phyloP scores from a whole-genome alignment of 2,888 invertebrate genomes.

The Electrophaes corylata region DNA sequence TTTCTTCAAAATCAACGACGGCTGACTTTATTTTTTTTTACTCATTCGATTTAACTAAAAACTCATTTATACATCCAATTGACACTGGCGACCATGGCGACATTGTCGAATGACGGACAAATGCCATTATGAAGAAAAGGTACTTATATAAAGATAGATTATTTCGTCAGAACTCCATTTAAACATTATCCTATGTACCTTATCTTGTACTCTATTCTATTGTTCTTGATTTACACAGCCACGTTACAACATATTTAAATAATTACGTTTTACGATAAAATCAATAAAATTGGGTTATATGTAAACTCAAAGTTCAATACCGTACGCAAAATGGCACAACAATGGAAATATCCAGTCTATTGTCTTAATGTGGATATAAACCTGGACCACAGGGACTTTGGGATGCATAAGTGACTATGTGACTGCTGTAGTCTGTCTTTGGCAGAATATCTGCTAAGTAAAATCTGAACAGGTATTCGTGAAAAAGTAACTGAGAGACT shows the following conservation, averaged over 20 bases:
- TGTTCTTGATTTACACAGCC: not conserved
- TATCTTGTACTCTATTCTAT: not conserved
- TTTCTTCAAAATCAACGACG: too few species aligned
- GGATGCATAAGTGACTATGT: not conserved
- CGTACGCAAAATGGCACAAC: not conserved
- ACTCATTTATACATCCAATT: too few species aligned
- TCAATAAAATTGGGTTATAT: not conserved
- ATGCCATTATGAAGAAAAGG: too few species aligned
- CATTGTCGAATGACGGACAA: too few species aligned
- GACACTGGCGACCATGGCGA: too few species aligned
- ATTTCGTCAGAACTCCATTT: too few species aligned
- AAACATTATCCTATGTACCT: not conserved
- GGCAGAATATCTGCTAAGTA: not conserved
- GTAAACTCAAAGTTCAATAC: not conserved
- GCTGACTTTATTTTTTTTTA: too few species aligned
- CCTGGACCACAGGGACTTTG: not conserved
- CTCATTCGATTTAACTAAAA: too few species aligned
- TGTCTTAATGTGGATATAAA: not conserved
- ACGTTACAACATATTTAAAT: not conserved
- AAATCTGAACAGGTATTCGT: not conserved
- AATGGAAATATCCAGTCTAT: not conserved
- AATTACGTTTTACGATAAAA: not conserved
- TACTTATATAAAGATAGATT: too few species aligned
- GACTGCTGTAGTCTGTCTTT: not conserved
- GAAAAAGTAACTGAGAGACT: too few species aligned